phyloP scores from a whole-genome alignment of 2,888 invertebrate genomes.

The Dryocosmus kuriphilus region DNA sequence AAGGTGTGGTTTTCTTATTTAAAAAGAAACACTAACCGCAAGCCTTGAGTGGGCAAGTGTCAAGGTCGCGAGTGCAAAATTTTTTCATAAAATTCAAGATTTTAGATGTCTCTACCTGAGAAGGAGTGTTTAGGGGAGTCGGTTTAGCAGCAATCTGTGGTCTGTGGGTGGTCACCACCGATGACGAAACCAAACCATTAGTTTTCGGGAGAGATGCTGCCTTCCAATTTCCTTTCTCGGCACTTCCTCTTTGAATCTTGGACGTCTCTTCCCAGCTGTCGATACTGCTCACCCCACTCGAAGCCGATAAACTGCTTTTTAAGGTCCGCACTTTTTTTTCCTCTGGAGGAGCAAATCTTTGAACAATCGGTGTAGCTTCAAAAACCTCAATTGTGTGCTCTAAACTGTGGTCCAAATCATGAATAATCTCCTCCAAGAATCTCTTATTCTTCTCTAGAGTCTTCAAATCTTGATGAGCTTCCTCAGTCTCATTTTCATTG shows the following conservation, averaged over 20 bases:
- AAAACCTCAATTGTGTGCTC: slow-evolving; percentile 67
- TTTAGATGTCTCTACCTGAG: slow-evolving; percentile 23
- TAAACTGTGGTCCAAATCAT: slow-evolving; percentile 65
- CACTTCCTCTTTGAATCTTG: slow-evolving; percentile 51
- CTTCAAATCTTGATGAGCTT: slow-evolving; percentile 58
- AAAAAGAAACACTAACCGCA: not conserved
- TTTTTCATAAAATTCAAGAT: not conserved
- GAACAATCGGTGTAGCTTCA: slow-evolving; percentile 64
- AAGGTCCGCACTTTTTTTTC: slow-evolving; percentile 58
- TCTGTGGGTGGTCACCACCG: slow-evolving; percentile 17
- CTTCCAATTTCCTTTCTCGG: slow-evolving; percentile 26
- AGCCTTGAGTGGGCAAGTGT: not conserved
- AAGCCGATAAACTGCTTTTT: slow-evolving; percentile 57
- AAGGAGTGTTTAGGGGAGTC: slow-evolving; percentile 13
- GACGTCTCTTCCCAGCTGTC: slow-evolving; percentile 65
- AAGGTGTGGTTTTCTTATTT: not conserved
- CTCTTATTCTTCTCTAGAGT: slow-evolving; percentile 62
- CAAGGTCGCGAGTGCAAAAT: not conserved
- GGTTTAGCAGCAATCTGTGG: slow-evolving; percentile 54
- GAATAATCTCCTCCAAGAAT: slow-evolving; percentile 67
- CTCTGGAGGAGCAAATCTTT: slow-evolving; percentile 55
- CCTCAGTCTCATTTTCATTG: slow-evolving; percentile 82
- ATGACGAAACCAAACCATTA: slow-evolving; percentile 29
- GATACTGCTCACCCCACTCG: slow-evolving; percentile 67
- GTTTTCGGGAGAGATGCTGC: slow-evolving; percentile 1